Conservation (phyloP, 2,888 invertebrate species). For the Cartodere bifasciata region DNA sequence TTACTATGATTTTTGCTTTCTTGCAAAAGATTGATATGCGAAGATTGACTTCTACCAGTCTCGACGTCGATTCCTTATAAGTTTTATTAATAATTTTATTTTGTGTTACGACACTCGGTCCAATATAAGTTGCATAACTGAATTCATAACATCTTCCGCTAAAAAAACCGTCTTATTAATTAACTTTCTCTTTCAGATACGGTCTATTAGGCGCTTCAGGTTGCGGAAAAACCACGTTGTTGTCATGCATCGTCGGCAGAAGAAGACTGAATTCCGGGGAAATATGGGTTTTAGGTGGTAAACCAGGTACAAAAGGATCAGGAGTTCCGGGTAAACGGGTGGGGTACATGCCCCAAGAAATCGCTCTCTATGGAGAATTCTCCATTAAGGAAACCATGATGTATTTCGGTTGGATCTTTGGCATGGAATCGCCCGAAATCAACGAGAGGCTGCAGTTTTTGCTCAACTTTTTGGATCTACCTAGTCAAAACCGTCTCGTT, state of each 20-base stretch:
- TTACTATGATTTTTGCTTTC: too few species aligned
- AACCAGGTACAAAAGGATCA: slow-evolving; percentile 79
- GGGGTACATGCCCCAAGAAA: slow-evolving; percentile 96
- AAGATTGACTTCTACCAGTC: too few species aligned
- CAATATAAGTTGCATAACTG: too few species aligned
- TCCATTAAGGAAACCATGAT: slow-evolving; percentile 90
- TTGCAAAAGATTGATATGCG: too few species aligned
- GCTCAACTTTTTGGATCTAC: slow-evolving; percentile 80
- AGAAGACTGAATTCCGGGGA: slow-evolving; percentile 75
- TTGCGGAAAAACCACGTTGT: slow-evolving; percentile 90
- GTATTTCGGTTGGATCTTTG: slow-evolving; percentile 94
- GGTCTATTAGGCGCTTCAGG: slow-evolving; percentile 90
- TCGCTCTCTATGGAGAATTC: slow-evolving; percentile 83
- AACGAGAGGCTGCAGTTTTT: slow-evolving; percentile 71
- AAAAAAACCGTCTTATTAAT: too few species aligned
- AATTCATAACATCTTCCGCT: too few species aligned
- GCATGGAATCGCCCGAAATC: slow-evolving; percentile 77
- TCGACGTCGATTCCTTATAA: too few species aligned
- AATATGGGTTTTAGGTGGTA: slow-evolving; percentile 80
- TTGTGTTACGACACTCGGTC: too few species aligned
- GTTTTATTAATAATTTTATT: too few species aligned
- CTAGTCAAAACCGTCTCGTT: slow-evolving; percentile 69
- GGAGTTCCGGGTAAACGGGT: slow-evolving; percentile 87
- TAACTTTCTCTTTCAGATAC: slow-evolving; percentile 54
- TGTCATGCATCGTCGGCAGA: slow-evolving; percentile 85